A percentile compares a stretch with the other conserved stretches of the same genome.
phyloP scores from a whole-genome alignment of 2,888 invertebrate species.

The Aporophyla lueneburgensis region DNA sequence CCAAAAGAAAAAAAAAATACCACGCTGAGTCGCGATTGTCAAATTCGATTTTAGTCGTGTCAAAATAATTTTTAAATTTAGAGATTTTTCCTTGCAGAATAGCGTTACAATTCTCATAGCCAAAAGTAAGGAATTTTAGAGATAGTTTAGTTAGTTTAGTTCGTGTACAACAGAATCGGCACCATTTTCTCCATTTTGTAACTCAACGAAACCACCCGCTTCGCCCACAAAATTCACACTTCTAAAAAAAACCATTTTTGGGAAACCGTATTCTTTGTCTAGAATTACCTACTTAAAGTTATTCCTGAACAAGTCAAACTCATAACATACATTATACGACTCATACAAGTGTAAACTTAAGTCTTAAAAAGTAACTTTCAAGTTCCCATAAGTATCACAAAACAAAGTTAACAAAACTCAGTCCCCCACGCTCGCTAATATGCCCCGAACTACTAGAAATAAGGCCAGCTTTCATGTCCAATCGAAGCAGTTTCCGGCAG shows the following conservation, averaged over 20 bases:
- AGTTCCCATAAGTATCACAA: not conserved
- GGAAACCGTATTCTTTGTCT: not conserved
- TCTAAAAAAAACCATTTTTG: not conserved
- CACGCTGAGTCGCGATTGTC: too few species aligned
- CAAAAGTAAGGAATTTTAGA: too few species aligned
- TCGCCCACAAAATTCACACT: not conserved
- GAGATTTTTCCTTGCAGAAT: too few species aligned
- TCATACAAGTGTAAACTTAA: not conserved
- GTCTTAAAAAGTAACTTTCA: not conserved
- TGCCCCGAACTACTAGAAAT: slow-evolving; percentile 17
- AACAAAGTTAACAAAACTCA: not conserved
- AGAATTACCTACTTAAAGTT: not conserved
- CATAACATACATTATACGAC: not conserved
- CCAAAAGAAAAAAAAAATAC: too few species aligned
- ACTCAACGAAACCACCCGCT: not conserved
- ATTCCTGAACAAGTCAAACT: not conserved
- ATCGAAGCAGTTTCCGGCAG: slow-evolving; percentile 42
- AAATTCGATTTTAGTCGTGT: too few species aligned
- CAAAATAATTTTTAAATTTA: too few species aligned
- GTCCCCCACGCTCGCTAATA: not conserved
- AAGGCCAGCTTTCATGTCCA: slow-evolving; percentile 18
- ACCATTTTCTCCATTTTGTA: not conserved
- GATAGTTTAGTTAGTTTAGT: too few species aligned
- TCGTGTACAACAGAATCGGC: too few species aligned
- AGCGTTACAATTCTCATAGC: too few species aligned